phyloP scores from a whole-genome alignment of 2,113 vertebrate species.

The Promerops cafer region DNA sequence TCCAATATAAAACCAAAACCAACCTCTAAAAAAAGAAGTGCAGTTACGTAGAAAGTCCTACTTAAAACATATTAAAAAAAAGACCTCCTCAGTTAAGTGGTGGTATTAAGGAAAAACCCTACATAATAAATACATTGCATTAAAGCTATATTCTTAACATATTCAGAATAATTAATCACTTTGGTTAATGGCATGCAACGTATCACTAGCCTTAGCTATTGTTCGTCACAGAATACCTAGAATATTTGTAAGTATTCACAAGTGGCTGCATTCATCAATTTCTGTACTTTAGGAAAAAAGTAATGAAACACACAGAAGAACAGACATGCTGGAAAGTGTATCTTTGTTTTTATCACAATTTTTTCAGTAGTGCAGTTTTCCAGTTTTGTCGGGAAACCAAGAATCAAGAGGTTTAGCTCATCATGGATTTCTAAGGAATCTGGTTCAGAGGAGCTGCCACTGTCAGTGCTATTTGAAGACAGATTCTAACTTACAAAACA shows the following conservation, averaged over 20 bases:
- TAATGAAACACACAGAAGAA: not conserved
- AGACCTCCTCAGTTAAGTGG: not conserved
- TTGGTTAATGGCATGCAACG: not conserved
- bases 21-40: not conserved
- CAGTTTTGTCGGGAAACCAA: not conserved
- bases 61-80: not conserved
- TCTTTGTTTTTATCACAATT: not conserved
- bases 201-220: not conserved
- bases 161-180: slow-evolving; percentile 12
- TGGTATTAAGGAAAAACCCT: not conserved
- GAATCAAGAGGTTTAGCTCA: not conserved
- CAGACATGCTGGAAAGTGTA: not conserved
- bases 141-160: not conserved
- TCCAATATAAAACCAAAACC: not conserved
- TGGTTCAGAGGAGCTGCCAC: not conserved
- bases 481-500: not conserved
- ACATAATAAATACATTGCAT: not conserved
- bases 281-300: not conserved
- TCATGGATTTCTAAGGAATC: not conserved
- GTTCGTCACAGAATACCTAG: not conserved
- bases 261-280: not conserved
- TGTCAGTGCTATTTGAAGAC: not conserved
- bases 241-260: not conserved
- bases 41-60: not conserved
- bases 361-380: not conserved